Evolutionary conservation across 2,797 vertebrate genomes (phyloP).

Genomic region (Gadopsis marmoratus): DNA sequence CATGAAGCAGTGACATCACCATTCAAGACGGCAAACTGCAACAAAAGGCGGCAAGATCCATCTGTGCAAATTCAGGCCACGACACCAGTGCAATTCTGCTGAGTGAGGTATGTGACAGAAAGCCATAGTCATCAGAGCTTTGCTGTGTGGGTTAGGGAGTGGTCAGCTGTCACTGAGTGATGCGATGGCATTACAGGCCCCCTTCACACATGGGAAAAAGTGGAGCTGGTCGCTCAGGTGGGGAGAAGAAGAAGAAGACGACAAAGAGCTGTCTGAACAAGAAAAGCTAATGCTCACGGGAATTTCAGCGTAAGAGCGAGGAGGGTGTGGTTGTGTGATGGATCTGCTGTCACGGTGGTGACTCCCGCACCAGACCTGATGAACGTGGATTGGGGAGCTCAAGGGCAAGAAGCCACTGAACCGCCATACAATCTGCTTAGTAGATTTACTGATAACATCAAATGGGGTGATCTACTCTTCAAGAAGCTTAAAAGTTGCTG

Average conservation of each 20-base stretch:
- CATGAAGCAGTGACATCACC: no score
- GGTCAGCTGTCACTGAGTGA: constrained; percentile 77
- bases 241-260: constrained; percentile 16
- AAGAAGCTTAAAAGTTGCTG: constrained; percentile 66
- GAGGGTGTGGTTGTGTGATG: constrained; percentile 67
- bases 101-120: constrained; percentile 51
- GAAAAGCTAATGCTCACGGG: constrained; percentile 63
- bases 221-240: constrained; percentile 60
- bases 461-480: constrained; percentile 64
- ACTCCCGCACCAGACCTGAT: constrained; percentile 62
- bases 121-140: constrained; percentile 59
- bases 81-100: constrained; percentile 32
- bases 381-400: constrained; percentile 57
- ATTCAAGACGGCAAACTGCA: not conserved
- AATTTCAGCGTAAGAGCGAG: constrained; percentile 53
- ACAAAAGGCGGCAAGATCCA: constrained; percentile 21
- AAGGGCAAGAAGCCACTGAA: constrained; percentile 65
- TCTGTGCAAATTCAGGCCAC: constrained; percentile 26
- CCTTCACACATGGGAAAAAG: constrained; percentile 62
- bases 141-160: constrained; percentile 53
- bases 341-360: constrained; percentile 66
- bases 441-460: constrained; percentile 75
- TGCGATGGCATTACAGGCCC: constrained; percentile 65
- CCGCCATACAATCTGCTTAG: constrained; percentile 68
- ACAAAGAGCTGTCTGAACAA: constrained; percentile 50